Evolutionary conservation across 2,797 vertebrate species (phyloP), one percentile per base, ranked within the genome.

Genomic region (Vespertilio murinus): DNA sequence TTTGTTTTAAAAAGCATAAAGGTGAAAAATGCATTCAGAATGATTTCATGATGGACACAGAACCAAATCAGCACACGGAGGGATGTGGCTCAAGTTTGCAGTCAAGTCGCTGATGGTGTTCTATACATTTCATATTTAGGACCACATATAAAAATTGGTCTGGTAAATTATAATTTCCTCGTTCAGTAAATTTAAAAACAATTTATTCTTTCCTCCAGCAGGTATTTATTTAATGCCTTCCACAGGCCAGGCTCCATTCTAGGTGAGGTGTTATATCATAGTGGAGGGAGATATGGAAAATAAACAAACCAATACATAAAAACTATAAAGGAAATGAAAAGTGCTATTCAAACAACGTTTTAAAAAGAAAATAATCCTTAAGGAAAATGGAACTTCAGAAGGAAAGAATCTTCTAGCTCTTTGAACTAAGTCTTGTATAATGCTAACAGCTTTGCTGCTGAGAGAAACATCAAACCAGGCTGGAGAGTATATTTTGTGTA

Each of bases 311-410:
- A 88, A 91, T 56, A 69, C 64, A 73, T 6, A 82, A 30, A 52
- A 70, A 23, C 6, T 79, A 45, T 11, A 42, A 1, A 65, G n/a
- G 65, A 54, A 85, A 80, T 28, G 38, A 88, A 22, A 49, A 38
- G 49, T 54, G 49, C 17, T 80, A 74, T 13, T 67, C 75, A 64
- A 54, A 79, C 67, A 77, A 77, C 1, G 33, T 80, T 77, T 78
- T 38, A 73, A 67, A 73, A 67, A 67, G 85, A 71, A 94, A 93
- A 88, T 47, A 91, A 70, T 33, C 74, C 49, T 54, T 42, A 78
- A 71, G 23, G 22, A 52, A 71, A 81, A 40, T 33, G 17, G 42
- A 56, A 69, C 49, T 54, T 85, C 23, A 69, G 45, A 54, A 85
- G 70, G n/a, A 30, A 90, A 92, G 25, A 56, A 77, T 18, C 59